Evolutionary conservation across 2,888 invertebrate species (phyloP), one percentile per base, ranked within the genome.

Genomic region (Cremastinae sp.): DNA sequence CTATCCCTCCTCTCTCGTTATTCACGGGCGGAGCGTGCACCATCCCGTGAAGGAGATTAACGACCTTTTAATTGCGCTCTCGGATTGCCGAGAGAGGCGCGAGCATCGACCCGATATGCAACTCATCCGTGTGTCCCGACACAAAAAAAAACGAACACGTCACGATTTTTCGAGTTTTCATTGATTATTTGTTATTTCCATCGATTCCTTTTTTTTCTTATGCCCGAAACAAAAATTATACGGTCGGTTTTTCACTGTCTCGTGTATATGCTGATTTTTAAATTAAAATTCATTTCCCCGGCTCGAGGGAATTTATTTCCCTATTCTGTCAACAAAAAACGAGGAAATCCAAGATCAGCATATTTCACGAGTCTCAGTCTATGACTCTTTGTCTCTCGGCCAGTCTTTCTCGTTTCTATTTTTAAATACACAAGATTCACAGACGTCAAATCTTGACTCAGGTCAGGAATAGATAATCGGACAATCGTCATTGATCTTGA

Each of bases 1-100:
- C 74, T 80, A 69, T 80, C 81, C 82, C 78, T 74, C 80, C 83
- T 58, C 68, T 51, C 14, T 43, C 59, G 45, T 39, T 22, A 64
- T 75, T 69, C 72, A 72, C 74, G 71, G 66, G 53, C 75, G 58
- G 71, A 72, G 66, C 74, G 76, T 78, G 72, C 79, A 76, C 62
- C 70, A 62, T 77, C 74, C 79, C 78, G 76, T 79, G 78, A 76
- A 79, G 55, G 79, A 79, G 83, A 85, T 87, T 85, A 86, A 86
- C 80, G 83, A 81, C 83, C 82, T 84, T 85, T 83, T 86, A 87
- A 88, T 88, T 86, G 80, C 78, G 74, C 61, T 62, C 70, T 62
- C 66, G 62, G 51, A 43, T 56, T 10, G 43, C 61, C 53, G 43
- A 37, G 53, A 41, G 68, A 74, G 45, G 53, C 51, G 41, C 77